phyloP scores from a whole-genome alignment of 1,140 invertebrate species.

The Drosophila ananassae region DNA sequence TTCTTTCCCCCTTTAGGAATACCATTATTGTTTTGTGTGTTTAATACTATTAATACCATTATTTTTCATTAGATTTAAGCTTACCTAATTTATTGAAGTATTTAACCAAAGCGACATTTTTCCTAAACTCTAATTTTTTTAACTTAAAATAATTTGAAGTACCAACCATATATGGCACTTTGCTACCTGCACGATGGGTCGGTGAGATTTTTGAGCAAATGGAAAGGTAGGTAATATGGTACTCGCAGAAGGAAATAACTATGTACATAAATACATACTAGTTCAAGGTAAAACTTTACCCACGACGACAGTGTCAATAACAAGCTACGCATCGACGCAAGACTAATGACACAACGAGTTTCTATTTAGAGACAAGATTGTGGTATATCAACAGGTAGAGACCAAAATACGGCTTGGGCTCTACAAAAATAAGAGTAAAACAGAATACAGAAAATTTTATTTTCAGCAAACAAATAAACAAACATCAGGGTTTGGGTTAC shows the following conservation, averaged over 20 bases:
- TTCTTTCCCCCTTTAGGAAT: too few relatives aligned
- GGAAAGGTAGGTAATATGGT: constrained; percentile 27
- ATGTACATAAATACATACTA: constrained; percentile 59
- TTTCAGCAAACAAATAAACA: constrained; percentile 65
- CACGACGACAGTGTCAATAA: constrained; percentile 22
- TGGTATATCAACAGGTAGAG: constrained; percentile 78
- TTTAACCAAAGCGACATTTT: too few relatives aligned
- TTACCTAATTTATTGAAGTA: too few relatives aligned
- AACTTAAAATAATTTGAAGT: too few relatives aligned
- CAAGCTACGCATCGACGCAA: constrained; percentile 39
- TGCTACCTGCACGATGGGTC: constrained; percentile 19
- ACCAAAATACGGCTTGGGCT: constrained; percentile 29
- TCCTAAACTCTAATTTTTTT: too few relatives aligned
- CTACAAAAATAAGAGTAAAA: constrained; percentile 55
- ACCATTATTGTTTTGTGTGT: too few relatives aligned
- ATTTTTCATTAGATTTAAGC: too few relatives aligned
- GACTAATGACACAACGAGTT: constrained; percentile 79
- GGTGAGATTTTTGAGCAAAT: constrained; percentile 11
- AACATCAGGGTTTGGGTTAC: constrained; percentile 22
- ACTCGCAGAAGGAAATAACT: constrained; percentile 56
- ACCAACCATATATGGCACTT: not conserved
- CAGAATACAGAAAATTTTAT: constrained; percentile 64
- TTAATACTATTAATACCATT: too few relatives aligned
- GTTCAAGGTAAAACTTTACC: constrained; percentile 64
- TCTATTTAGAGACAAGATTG: constrained; percentile 77